Evolutionary conservation across 2,797 vertebrate genomes (phyloP).

Genomic region (Cuniculus paca): DNA sequence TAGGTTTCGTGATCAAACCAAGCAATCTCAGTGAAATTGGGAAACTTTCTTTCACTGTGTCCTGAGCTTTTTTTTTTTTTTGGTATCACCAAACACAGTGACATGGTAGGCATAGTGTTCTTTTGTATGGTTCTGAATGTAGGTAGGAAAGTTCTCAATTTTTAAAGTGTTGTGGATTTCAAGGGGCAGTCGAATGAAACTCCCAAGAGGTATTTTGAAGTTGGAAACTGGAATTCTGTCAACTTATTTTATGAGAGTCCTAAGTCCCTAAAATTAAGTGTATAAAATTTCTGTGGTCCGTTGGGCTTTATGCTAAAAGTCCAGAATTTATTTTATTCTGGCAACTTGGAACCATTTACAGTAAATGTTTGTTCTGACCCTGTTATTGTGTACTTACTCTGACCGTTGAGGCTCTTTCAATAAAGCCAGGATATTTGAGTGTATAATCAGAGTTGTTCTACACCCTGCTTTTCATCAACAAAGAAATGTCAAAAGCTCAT

Average conservation of each 20-base stretch:
- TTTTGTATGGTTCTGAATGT: conserved; percentile 45
- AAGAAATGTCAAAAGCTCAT: conserved; percentile 47
- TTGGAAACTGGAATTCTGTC: conserved; percentile 62
- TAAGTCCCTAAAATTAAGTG: conserved; percentile 65
- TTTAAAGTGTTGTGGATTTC: conserved; percentile 63
- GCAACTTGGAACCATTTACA: background rate
- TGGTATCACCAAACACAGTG: background rate
- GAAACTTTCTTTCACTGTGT: conserved; percentile 39
- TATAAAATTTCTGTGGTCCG: conserved; percentile 64
- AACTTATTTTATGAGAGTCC: conserved; percentile 47
- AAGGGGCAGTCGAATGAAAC: conserved; percentile 39
- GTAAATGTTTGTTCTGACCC: conserved; percentile 54
- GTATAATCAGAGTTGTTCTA: background rate
- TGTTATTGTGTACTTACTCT: background rate
- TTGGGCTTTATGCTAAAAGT: conserved; percentile 63
- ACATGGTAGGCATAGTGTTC: background rate
- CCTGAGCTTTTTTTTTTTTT: conserved; percentile 29
- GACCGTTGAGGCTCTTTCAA: conserved; percentile 25
- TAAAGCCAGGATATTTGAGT: conserved; percentile 40
- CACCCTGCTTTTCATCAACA: background rate
- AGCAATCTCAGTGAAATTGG: background rate
- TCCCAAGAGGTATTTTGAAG: conserved; percentile 37
- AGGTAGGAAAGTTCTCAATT: conserved; percentile 9
- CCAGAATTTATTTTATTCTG: conserved; percentile 72
- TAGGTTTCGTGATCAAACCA: background rate